Evolutionary conservation across 2,797 vertebrate genomes (phyloP), one percentile per base, ranked within the genome.

Genomic region (Cossypha dichroa): DNA sequence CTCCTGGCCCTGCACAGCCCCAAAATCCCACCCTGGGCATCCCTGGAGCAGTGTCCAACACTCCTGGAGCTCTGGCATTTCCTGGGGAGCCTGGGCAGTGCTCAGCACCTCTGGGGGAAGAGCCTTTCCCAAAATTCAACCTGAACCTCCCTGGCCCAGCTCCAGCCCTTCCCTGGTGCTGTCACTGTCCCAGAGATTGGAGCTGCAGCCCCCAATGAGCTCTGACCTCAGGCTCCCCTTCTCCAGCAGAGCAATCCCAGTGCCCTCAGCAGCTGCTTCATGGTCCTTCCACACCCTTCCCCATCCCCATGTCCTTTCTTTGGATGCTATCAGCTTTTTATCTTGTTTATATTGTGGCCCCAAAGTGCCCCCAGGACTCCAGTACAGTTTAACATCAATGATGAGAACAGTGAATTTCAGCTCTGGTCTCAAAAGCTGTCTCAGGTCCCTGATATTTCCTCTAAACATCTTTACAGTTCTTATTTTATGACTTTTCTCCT

Each of bases 111-210:
- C 54, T 26, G 68, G 4, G 52, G 29, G 17, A 13, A 13, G 33
- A 60, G 11, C 17, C 2, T 41, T 81, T 19, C 33, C 54, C 31
- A 7, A 46, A 2, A 13, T 16, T 54, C 54, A 19, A 0, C 60
- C 25, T 2, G 0, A 9, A 0, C 2, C 7, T 28, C 38, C 45
- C 52, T 52, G 85, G 2, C 59, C 0, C 29, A 52, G 38, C 67
- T 5, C 68, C 68, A 74, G 52, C 60, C 5, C 0, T 6, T 6
- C 52, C 29, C 38, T 46, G 8, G 0, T 17, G 36, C 23, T 40
- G 11, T 11, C 45, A 0, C 52, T 66, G 11, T 38, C 26, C 40
- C 55, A 31, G 48, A 34, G 23, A 2, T 23, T 0, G 0, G 45
- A 40, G 19, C 45, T 66, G 68, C 1, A 31, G 23, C 5, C n/a